Conservation (phyloP, 2,113 vertebrate genomes). For the Himantopus leucocephalus region DNA sequence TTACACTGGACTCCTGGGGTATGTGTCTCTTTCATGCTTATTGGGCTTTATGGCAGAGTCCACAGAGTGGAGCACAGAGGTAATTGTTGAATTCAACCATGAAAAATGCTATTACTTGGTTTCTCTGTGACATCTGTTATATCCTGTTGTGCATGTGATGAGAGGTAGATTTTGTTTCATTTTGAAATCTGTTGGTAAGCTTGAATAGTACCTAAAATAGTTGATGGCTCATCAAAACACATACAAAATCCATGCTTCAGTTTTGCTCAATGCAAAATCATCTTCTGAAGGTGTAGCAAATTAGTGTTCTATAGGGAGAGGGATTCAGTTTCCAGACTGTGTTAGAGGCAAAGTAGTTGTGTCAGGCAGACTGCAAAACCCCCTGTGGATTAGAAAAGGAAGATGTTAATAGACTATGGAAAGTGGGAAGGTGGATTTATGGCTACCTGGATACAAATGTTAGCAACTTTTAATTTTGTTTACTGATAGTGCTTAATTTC, state of each 20-base stretch:
- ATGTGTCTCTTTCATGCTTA: constrained; percentile 3
- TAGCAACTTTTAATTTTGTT: not conserved
- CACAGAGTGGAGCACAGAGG: not conserved
- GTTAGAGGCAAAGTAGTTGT: not conserved
- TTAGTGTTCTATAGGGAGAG: not conserved
- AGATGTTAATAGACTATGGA: not conserved
- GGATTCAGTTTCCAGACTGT: not conserved
- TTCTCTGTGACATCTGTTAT: constrained; percentile 48
- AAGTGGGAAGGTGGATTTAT: not conserved
- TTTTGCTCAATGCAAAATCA: not conserved
- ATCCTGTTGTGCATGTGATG: constrained; percentile 60
- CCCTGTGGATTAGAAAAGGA: not conserved
- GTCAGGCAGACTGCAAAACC: not conserved
- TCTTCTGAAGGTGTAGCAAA: not conserved
- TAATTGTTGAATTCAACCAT: constrained; percentile 49
- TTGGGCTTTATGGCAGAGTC: not conserved
- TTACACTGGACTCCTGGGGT: not conserved
- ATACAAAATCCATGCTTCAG: not conserved
- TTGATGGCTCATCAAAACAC: constrained; percentile 50
- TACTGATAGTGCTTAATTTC: not conserved
- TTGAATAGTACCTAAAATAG: constrained; percentile 8
- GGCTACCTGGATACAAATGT: not conserved
- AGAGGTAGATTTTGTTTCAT: constrained; percentile 55
- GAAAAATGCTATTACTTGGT: constrained; percentile 49
- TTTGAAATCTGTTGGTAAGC: constrained; percentile 44